Base-by-base conservation (phyloP, 2,797 vertebrate genomes). In the Thaleichthys pacificus region DNA sequence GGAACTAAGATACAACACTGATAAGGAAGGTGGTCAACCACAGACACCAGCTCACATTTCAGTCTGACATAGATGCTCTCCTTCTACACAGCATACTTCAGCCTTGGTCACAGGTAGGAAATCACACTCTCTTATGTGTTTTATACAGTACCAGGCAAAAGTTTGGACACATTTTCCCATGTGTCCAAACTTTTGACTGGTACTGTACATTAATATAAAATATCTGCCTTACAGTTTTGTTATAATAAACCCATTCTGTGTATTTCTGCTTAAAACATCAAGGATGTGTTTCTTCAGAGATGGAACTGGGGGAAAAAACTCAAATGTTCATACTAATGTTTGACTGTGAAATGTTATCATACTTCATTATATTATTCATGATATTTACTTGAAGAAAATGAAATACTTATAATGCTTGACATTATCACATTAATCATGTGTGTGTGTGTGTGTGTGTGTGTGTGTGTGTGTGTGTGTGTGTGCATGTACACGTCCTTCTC, bases 21-120 rank as follows among this genome's bases (percentile, higher is more conserved):
- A 78, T 81, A 61, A 70, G 5, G 69, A 61, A n/a, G 28, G 72
- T 38, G 19, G 51, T 57, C 71, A 30, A 24, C 62, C 54, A 68
- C 32, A 62, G 9, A 11, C 22, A 15, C 61, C 11, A 63, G 47
- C 47, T 61, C 70, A 56, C 61, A 42, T 77, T 76, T 2, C 2
- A 28, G 56, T 66, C 74, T 68, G 74, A 47, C 54, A 24, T 69
- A 21, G 49, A 21, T 5, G 3, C 4, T 56, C 51, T n/a, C 14
- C n/a, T 22, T 22, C 63, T 65, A 35, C 63, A 17, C 51, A 56
- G 17, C 51, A 4, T 32, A 42, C 63, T 42, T 21, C 5, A 65
- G 4, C 0, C 28, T 77, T 75, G 66, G 65, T 63, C 32, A 71
- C 80, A 85, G 85, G 89, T 89, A 77, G 7, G 80, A 73, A 22